Evolutionary conservation across 2,113 vertebrate genomes (phyloP).

Genomic region (Sigmodon hispidus): DNA sequence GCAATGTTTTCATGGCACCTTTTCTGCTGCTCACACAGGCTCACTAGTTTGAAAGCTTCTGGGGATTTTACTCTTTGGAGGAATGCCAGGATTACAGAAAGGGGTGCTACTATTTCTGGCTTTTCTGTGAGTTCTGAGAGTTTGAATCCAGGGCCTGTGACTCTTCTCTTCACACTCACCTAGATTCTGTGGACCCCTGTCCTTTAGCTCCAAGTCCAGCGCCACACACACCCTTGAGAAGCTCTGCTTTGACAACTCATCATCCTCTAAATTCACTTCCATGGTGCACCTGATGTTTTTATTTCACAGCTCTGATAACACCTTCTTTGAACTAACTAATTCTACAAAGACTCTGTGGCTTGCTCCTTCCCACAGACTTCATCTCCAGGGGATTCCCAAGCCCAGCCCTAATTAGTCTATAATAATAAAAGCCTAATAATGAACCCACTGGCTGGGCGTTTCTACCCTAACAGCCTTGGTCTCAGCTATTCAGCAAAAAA

Average conservation of each 20-base stretch:
- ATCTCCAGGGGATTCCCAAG: not conserved
- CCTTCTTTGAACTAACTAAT: not conserved
- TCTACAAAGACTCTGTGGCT: not conserved
- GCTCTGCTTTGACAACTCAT: not conserved
- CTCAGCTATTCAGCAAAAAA: not conserved
- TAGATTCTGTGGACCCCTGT: not conserved
- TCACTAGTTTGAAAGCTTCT: not conserved
- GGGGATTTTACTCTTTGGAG: not conserved
- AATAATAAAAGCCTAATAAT: not conserved
- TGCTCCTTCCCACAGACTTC: not conserved
- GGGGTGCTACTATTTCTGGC: not conserved
- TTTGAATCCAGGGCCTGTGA: not conserved
- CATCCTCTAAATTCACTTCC: not conserved
- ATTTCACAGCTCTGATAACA: not conserved
- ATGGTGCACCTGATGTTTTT: not conserved
- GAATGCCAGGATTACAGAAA: not conserved
- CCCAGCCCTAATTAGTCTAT: too few relatives aligned
- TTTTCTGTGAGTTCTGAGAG: not conserved
- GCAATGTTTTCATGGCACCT: not conserved
- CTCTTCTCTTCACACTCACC: not conserved
- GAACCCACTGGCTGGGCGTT: not conserved
- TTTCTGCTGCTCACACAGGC: not conserved
- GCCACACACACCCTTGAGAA: not conserved
- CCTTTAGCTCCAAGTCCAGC: not conserved
- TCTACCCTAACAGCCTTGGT: not conserved